Evolutionary conservation across 2,888 invertebrate genomes (phyloP).

Genomic region (Leptothorax acervorum): DNA sequence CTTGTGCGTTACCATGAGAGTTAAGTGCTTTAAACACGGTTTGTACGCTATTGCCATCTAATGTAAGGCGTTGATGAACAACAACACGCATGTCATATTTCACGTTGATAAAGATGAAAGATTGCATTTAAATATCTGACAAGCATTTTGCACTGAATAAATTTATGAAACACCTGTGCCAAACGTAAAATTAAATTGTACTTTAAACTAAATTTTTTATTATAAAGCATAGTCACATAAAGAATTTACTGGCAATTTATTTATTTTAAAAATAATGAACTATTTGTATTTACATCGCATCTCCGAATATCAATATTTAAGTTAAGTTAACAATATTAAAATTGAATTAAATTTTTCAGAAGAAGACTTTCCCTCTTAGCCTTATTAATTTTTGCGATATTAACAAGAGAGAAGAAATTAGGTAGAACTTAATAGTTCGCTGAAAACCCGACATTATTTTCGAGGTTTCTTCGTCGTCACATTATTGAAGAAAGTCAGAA

Average conservation of each 20-base stretch:
- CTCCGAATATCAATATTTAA: neutral
- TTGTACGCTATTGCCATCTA: conserved; percentile 63
- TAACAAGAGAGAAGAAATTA: neutral
- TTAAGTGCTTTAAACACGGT: neutral
- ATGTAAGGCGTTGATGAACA: conserved; percentile 15
- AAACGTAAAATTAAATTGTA: conserved; percentile 3
- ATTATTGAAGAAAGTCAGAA: conserved; percentile 22
- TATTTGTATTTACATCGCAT: neutral
- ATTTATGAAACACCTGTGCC: neutral
- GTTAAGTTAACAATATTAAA: neutral
- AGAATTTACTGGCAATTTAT: neutral
- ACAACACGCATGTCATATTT: neutral
- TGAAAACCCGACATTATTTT: neutral
- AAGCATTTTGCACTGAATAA: neutral
- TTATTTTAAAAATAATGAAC: neutral
- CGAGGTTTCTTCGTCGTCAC: neutral
- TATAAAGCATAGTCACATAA: neutral
- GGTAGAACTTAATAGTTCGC: neutral
- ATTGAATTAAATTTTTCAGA: neutral
- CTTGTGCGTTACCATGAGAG: conserved; percentile 60
- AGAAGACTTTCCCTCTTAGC: neutral
- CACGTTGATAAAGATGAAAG: conserved; percentile 19
- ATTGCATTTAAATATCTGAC: neutral
- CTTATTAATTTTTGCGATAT: neutral
- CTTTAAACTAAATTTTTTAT: neutral